Percentiles rank a stretch among this genome's conserved stretches.
phyloP scores from a whole-genome alignment of 2,888 invertebrate species.

The Eupithecia subfuscata region DNA sequence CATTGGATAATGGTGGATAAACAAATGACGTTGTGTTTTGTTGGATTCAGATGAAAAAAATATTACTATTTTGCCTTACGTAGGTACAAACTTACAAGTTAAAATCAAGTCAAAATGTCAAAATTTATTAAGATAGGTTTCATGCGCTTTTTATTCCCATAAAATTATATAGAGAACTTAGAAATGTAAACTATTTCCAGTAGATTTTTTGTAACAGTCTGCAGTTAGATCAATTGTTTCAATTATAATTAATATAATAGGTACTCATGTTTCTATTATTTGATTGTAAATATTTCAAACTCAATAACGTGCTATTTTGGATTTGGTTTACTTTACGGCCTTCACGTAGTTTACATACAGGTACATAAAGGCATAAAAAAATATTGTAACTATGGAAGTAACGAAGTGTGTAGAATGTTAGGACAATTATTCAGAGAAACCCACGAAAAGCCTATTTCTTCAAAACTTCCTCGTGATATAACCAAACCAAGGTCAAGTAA shows the following conservation, averaged over 20 bases:
- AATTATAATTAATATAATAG: no score
- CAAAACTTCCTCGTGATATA: conserved; percentile 37
- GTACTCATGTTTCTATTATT: no score
- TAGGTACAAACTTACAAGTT: neutral
- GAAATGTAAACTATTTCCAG: no score
- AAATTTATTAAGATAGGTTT: neutral
- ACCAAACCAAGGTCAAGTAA: conserved; percentile 43
- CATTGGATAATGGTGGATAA: neutral
- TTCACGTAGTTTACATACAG: neutral
- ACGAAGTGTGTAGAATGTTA: neutral
- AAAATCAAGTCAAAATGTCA: neutral
- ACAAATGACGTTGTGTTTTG: neutral
- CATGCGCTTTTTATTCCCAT: no score
- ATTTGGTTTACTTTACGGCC: neutral
- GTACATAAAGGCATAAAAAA: neutral
- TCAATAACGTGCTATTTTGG: neutral
- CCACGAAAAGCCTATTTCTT: neutral
- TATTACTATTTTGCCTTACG: neutral
- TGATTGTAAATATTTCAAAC: no score
- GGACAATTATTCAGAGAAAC: neutral
- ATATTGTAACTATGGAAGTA: neutral
- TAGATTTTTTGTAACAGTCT: no score
- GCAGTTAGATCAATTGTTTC: no score
- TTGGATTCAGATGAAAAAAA: conserved; percentile 1
- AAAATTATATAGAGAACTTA: no score